A percentile compares a stretch with the other conserved stretches of the same genome.
phyloP scores from a whole-genome alignment of 2,888 invertebrate genomes.

The Tortricodes alternella region DNA sequence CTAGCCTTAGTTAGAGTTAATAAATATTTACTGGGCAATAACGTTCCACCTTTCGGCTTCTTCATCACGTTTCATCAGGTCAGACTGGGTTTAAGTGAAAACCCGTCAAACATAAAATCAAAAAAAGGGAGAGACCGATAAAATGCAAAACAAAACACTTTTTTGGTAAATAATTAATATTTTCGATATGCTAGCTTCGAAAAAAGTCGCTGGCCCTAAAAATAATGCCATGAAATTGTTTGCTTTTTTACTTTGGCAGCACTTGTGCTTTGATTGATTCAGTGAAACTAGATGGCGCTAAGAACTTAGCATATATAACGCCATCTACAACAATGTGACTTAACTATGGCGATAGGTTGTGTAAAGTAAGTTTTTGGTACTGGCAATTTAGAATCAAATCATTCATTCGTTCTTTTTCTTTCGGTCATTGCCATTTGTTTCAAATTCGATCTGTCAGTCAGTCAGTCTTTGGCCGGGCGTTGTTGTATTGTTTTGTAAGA shows the following conservation, averaged over 20 bases:
- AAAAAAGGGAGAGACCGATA: no score
- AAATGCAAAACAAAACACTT: no score
- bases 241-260: neutral
- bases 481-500: constrained; percentile 42
- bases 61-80: no score
- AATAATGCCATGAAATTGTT: neutral
- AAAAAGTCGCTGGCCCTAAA: no score
- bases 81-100: no score
- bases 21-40: no score
- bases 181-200: no score
- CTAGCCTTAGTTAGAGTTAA: no score
- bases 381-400: constrained; percentile 32
- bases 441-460: constrained; percentile 28
- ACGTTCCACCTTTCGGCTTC: no score
- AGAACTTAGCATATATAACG: neutral
- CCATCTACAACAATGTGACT: neutral
- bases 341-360: neutral
- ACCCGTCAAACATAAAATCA: no score
- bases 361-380: neutral
- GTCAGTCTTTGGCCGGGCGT: constrained; percentile 36
- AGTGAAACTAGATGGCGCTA: constrained; percentile 33
- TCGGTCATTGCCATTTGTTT: constrained; percentile 30
- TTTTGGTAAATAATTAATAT: no score
- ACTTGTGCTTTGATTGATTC: neutral
- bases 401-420: constrained; percentile 50